These are phyloP conservation scores for Prorops nasuta DNA, from an alignment of 1,140 invertebrate species.

Conservation along the genomic window DNA sequence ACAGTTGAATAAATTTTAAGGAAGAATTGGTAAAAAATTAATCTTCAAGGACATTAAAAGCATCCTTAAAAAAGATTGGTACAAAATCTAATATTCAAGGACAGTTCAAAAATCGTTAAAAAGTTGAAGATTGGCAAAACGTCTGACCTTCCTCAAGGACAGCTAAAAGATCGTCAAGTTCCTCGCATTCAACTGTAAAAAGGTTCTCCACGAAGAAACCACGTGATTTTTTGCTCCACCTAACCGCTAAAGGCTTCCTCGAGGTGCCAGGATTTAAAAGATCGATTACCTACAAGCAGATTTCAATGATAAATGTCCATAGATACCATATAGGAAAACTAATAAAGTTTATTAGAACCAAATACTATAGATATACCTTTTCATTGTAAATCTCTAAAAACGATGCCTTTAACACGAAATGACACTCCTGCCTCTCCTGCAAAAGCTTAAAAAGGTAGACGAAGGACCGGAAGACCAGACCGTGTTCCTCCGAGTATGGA, in stretches of 20 bases:
- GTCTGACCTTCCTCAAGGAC: conserved; percentile 96
- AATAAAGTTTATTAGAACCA: too few relatives aligned
- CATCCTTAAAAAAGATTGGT: too few relatives aligned
- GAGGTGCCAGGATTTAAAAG: conserved; percentile 84
- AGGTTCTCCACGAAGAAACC: conserved; percentile 96
- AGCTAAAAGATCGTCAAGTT: conserved; percentile 89
- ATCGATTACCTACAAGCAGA: conserved; percentile 87
- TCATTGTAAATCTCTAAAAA: conserved; percentile 96
- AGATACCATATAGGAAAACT: too few relatives aligned
- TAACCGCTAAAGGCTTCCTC: conserved; percentile 78
- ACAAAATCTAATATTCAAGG: too few relatives aligned
- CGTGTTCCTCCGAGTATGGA: conserved; percentile 71
- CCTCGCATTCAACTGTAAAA: conserved; percentile 91
- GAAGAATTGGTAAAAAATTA: too few relatives aligned
- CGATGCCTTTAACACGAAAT: conserved; percentile 88
- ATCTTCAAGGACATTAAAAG: too few relatives aligned
- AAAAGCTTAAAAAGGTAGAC: conserved; percentile 85
- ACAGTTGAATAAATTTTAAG: too few relatives aligned
- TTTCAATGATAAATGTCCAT: too few relatives aligned
- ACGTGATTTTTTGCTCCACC: conserved; percentile 89
- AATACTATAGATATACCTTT: conserved; percentile 81
- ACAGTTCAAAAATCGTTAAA: too few relatives aligned
- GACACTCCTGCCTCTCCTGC: conserved; percentile 69
- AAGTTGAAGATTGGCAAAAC: too few relatives aligned
- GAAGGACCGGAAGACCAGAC: conserved; percentile 85